Evolutionary conservation across 2,113 vertebrate species (phyloP).

Genomic region (Thunnus maccoyii): DNA sequence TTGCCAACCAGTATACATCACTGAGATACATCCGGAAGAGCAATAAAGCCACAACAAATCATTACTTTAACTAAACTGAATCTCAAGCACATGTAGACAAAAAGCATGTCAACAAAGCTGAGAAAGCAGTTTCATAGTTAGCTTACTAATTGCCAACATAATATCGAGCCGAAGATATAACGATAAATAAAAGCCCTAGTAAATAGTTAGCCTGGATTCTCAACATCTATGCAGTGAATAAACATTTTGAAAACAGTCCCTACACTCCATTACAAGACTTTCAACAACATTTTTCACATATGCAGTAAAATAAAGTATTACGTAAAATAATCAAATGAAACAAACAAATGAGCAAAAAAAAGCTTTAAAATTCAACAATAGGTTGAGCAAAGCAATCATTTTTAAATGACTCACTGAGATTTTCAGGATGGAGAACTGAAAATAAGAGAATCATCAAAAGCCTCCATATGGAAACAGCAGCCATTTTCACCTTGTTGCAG

Average conservation of each 20-base stretch:
- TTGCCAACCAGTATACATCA: too few relatives aligned
- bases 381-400: neutral
- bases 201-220: too few relatives aligned
- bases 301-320: too few relatives aligned
- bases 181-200: too few relatives aligned
- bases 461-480: slow-evolving; percentile 1
- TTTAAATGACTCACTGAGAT: neutral
- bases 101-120: neutral
- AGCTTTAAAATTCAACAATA: neutral
- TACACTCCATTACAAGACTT: too few relatives aligned
- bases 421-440: neutral
- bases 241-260: too few relatives aligned
- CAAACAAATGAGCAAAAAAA: neutral
- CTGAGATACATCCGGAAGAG: too few relatives aligned
- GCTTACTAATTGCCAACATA: neutral
- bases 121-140: neutral
- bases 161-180: neutral
- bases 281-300: too few relatives aligned
- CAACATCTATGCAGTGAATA: too few relatives aligned
- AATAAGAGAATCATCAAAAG: neutral
- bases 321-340: neutral
- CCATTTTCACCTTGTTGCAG: neutral
- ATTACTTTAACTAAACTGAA: too few relatives aligned
- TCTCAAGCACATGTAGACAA: neutral
- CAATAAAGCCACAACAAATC: too few relatives aligned